Evolutionary conservation across 2,888 invertebrate species (phyloP).

Genomic region (Ormyrus labotus): DNA sequence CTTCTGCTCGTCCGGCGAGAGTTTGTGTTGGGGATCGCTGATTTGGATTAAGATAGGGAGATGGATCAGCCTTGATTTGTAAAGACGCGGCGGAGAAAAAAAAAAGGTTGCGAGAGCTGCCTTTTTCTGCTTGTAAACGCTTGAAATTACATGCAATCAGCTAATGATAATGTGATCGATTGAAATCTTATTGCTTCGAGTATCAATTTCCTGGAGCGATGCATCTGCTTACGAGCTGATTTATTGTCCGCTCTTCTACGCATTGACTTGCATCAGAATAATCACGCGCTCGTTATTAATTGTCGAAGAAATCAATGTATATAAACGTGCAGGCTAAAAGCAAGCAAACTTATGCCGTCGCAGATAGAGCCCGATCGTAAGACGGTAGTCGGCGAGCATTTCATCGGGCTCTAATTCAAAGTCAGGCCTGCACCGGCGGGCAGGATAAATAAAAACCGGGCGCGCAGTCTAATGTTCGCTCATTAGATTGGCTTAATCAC

Average conservation of each 20-base stretch:
- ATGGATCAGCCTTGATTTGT: slow-evolving; percentile 15
- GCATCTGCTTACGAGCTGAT: too few species aligned
- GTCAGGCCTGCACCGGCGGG: slow-evolving; percentile 41
- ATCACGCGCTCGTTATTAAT: too few species aligned
- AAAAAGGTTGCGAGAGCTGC: neutral
- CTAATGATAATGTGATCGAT: slow-evolving; percentile 3
- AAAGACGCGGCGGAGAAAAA: neutral
- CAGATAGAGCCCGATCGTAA: too few species aligned
- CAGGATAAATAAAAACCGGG: slow-evolving; percentile 59
- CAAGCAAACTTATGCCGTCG: too few species aligned
- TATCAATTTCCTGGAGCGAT: too few species aligned
- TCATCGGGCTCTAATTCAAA: too few species aligned
- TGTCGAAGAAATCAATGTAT: too few species aligned
- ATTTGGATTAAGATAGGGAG: slow-evolving; percentile 24
- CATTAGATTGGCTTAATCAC: slow-evolving; percentile 73
- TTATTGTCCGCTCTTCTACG: too few species aligned
- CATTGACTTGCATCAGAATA: too few species aligned
- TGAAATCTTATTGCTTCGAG: neutral
- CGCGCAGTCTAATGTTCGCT: slow-evolving; percentile 68
- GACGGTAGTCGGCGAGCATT: too few species aligned
- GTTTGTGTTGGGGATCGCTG: neutral
- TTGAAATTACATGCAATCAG: slow-evolving; percentile 14
- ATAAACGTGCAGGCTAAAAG: too few species aligned
- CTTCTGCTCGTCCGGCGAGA: too few species aligned
- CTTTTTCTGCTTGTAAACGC: neutral